Base-by-base conservation (phyloP, 2,888 invertebrate species). In the Anticlea derivata region DNA sequence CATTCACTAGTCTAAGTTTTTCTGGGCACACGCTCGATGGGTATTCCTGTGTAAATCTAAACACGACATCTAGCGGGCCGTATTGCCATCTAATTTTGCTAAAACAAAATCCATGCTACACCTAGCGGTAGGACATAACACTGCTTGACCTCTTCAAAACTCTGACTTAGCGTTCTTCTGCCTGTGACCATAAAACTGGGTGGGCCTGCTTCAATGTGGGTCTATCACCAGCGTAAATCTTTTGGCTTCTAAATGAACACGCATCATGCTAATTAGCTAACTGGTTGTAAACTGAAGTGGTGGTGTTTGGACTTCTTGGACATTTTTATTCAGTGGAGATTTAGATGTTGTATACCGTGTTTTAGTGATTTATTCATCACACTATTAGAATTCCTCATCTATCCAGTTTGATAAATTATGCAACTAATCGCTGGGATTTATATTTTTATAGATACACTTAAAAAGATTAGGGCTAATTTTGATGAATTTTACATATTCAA, bases 311-410 rank as follows among this genome's bases (percentile, higher is more conserved):
- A 6, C 22, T n/a, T 11, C 22, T 12, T 7, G 13, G 23, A 33
- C 43, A 43, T 24, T 12, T 43, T 24, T 26, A 43, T 43, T 43
- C 33, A 24, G 26, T 5, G 17, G 10, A 27, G 10, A 26, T 33
- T 10, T 33, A 43, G 31, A 31, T 43, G 33, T 33, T 41, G 13
- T 27, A 5, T 13, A 7, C 1, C 8, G 33, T 24, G 31, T 12
- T 31, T 12, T 12, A 23, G n/a, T 41, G 30, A 41, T 41, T 41
- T 41, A 41, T 41, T 12, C 13, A 13, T 23, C 22, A 17, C 35
- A 24, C n/a, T n/a, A n/a, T 12, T 12, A 31, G 1, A 31, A 8
- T 2, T 27, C 17, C n/a, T n/a, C n/a, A n/a, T n/a, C n/a, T n/a
- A n/a, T 20, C 11, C 5, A 11, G 10, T 10, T 23, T 8, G 11